Conservation (phyloP, 2,888 invertebrate genomes). For the Campoletis raptor region DNA sequence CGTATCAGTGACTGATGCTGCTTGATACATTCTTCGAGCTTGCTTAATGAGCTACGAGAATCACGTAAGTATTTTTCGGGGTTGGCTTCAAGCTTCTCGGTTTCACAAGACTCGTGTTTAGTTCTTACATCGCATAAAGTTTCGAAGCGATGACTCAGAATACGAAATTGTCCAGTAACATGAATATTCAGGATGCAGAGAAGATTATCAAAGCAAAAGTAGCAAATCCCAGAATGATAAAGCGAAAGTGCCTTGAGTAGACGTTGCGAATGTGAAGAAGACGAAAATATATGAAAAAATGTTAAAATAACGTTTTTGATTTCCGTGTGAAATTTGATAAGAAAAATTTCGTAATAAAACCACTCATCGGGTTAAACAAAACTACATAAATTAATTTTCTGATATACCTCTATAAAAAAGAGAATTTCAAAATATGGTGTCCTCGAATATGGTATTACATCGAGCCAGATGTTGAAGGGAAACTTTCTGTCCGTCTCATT, state of each 20-base stretch:
- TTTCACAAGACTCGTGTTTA: neutral
- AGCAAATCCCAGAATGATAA: slow-evolving; percentile 70
- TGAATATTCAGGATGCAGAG: slow-evolving; percentile 72
- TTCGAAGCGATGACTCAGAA: slow-evolving; percentile 70
- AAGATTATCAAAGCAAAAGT: slow-evolving; percentile 75
- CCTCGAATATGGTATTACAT: slow-evolving; percentile 65
- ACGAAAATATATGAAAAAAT: neutral
- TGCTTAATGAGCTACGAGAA: neutral
- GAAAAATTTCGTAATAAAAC: neutral
- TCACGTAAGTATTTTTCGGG: slow-evolving; percentile 1
- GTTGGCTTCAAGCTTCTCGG: neutral
- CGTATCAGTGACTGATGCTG: slow-evolving; percentile 71
- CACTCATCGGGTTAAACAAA: neutral
- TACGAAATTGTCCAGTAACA: slow-evolving; percentile 73
- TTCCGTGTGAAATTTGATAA: neutral
- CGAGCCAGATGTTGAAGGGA: slow-evolving; percentile 74
- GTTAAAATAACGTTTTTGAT: neutral
- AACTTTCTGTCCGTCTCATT: slow-evolving; percentile 73
- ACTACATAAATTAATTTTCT: neutral
- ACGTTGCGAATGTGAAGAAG: neutral
- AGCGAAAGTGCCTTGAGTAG: slow-evolving; percentile 58
- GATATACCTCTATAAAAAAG: slow-evolving; percentile 66
- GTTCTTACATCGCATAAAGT: slow-evolving; percentile 41
- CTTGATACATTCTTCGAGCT: slow-evolving; percentile 62
- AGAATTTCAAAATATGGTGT: slow-evolving; percentile 74